Evolutionary conservation across 2,888 invertebrate species (phyloP).

Genomic region (Drosophila falleni): DNA sequence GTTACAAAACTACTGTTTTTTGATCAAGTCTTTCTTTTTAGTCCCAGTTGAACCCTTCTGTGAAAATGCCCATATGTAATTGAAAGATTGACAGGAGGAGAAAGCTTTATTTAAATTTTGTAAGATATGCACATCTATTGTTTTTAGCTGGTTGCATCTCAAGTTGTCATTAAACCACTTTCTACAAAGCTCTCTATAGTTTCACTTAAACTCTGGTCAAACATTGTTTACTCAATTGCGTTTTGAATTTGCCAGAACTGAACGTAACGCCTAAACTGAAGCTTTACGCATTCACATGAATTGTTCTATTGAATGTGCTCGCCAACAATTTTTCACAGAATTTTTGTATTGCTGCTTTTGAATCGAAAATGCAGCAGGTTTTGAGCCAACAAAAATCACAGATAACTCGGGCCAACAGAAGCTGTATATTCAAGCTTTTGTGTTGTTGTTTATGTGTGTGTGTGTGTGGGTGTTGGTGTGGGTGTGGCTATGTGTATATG

Average conservation of each 20-base stretch:
- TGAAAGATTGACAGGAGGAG: no score
- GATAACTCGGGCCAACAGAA: not conserved
- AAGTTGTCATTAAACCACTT: not conserved
- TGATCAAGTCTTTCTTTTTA: no score
- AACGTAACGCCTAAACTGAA: not conserved
- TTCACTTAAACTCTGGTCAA: not conserved
- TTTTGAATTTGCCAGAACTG: not conserved
- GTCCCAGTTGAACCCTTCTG: no score
- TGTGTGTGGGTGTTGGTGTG: not conserved
- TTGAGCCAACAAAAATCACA: conserved; percentile 10
- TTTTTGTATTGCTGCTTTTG: conserved; percentile 12
- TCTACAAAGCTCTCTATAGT: not conserved
- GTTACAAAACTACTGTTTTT: no score
- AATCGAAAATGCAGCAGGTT: conserved; percentile 1
- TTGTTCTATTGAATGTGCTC: conserved; percentile 31
- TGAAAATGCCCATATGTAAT: no score
- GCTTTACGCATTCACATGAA: conserved; percentile 19
- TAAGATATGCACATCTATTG: not conserved
- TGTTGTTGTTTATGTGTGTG: not conserved
- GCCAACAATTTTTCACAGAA: not conserved
- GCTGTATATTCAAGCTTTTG: conserved; percentile 13
- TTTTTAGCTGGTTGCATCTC: not conserved
- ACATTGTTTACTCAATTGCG: not conserved
- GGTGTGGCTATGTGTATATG: not conserved
- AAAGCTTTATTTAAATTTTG: no score